Evolutionary conservation across 1,140 invertebrate species (phyloP).

Genomic region (Hestina assimilis): DNA sequence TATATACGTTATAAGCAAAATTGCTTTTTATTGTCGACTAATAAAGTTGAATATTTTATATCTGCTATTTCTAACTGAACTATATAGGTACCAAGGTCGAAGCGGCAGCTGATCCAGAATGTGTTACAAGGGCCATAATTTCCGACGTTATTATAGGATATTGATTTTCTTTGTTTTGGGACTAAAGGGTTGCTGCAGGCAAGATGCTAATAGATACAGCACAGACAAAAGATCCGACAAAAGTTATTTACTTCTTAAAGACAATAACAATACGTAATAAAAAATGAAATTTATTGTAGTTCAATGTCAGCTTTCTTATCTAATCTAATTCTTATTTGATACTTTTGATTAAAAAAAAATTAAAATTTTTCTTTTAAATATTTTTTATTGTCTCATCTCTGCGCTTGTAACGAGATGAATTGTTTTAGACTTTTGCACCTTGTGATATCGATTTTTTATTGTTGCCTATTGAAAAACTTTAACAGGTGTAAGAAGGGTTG

Average conservation of each 20-base stretch:
- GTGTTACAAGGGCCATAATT: constrained; percentile 62
- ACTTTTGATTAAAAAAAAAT: too few relatives aligned
- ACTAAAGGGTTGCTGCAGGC: constrained; percentile 39
- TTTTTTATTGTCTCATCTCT: constrained; percentile 8
- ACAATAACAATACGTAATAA: too few relatives aligned
- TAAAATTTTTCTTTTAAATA: too few relatives aligned
- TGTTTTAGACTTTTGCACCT: constrained; percentile 58
- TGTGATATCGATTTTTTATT: constrained; percentile 60
- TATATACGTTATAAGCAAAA: background rate
- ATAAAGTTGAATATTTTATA: constrained; percentile 6
- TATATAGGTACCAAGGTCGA: constrained; percentile 57
- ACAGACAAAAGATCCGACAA: constrained; percentile 1
- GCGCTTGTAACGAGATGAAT: constrained; percentile 27
- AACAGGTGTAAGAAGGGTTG: constrained; percentile 56
- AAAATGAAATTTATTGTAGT: too few relatives aligned
- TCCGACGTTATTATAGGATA: constrained; percentile 55
- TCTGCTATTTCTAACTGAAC: constrained; percentile 43
- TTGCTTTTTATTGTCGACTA: background rate
- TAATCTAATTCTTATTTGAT: too few relatives aligned
- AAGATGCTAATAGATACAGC: constrained; percentile 48
- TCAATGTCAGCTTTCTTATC: too few relatives aligned
- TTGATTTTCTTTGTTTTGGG: constrained; percentile 64
- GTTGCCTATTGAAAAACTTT: constrained; percentile 48
- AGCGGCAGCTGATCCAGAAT: constrained; percentile 62
- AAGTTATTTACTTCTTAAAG: background rate